Evolutionary conservation across 2,888 invertebrate genomes (phyloP).

Genomic region (Thera britannica): DNA sequence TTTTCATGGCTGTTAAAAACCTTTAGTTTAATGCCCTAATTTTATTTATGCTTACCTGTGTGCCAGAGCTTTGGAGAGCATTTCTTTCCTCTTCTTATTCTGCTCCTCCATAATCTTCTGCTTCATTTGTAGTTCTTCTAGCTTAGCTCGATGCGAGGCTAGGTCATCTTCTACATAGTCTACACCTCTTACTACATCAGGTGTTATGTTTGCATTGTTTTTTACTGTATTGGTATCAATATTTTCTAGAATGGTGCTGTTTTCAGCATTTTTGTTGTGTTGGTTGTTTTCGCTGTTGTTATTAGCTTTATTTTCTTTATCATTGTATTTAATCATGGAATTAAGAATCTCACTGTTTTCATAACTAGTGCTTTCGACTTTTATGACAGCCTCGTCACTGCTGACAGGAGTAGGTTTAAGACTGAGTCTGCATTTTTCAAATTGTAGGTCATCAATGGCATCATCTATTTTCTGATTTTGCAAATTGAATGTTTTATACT

Average conservation of each 20-base stretch:
- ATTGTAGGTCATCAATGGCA: constrained; percentile 62
- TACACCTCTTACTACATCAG: constrained; percentile 67
- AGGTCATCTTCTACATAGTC: constrained; percentile 70
- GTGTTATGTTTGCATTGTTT: constrained; percentile 47
- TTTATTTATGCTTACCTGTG: constrained; percentile 83
- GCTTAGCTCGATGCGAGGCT: constrained; percentile 78
- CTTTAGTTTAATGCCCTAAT: not conserved
- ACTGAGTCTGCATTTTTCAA: constrained; percentile 76
- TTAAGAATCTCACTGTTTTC: constrained; percentile 41
- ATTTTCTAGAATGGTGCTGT: not conserved
- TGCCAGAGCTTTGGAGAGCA: constrained; percentile 89
- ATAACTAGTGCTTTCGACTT: not conserved
- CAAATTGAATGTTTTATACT: constrained; percentile 38
- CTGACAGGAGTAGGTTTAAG: constrained; percentile 56
- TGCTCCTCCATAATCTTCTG: constrained; percentile 92
- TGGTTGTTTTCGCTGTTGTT: constrained; percentile 14
- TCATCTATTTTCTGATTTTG: constrained; percentile 65
- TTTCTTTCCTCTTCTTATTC: constrained; percentile 90
- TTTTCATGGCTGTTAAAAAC: no score
- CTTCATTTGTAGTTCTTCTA: constrained; percentile 88
- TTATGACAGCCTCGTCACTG: constrained; percentile 38
- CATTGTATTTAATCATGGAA: constrained; percentile 38
- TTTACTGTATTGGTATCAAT: constrained; percentile 35
- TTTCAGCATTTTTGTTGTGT: constrained; percentile 17
- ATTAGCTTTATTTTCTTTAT: constrained; percentile 33